These are phyloP conservation scores for Enteromius viviparus DNA, from an alignment of 2,797 vertebrate species.

Conservation along the genomic window DNA sequence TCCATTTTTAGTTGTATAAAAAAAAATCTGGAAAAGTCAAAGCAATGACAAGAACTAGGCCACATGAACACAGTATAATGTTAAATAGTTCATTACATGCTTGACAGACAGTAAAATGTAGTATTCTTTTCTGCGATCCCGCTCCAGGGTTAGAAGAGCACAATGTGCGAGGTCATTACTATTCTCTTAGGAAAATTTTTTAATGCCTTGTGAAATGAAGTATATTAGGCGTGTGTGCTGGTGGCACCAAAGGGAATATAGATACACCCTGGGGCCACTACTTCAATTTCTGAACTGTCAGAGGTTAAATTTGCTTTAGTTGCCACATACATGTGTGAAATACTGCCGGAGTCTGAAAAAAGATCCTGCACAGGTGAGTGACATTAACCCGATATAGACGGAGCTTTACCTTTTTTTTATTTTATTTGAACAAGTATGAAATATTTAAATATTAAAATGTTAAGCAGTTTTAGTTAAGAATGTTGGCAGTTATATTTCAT, in stretches of 20 bases:
- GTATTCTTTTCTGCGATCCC: background rate
- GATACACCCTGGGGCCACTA: constrained; percentile 6
- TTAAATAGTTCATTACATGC: constrained; percentile 31
- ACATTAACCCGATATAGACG: background rate
- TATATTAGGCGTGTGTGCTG: constrained; percentile 5
- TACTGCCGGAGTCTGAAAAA: background rate
- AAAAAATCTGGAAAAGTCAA: constrained; percentile 9
- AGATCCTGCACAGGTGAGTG: background rate
- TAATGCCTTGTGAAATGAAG: constrained; percentile 35
- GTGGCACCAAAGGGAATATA: constrained; percentile 16
- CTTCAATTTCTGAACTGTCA: constrained; percentile 32
- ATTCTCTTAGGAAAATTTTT: constrained; percentile 25
- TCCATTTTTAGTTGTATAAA: constrained; percentile 22
- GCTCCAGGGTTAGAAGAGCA: constrained; percentile 32
- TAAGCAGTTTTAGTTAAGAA: background rate
- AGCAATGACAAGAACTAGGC: constrained; percentile 44
- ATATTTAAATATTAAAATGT: background rate
- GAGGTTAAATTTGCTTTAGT: constrained; percentile 17
- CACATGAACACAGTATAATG: background rate
- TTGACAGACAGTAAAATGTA: constrained; percentile 37
- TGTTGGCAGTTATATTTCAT: constrained; percentile 4
- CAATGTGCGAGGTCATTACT: background rate
- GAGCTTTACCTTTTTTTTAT: background rate
- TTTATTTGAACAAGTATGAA: background rate
- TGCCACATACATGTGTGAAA: constrained; percentile 19